phyloP scores from a whole-genome alignment of 2,113 vertebrate species.

The Perognathus longimembris region DNA sequence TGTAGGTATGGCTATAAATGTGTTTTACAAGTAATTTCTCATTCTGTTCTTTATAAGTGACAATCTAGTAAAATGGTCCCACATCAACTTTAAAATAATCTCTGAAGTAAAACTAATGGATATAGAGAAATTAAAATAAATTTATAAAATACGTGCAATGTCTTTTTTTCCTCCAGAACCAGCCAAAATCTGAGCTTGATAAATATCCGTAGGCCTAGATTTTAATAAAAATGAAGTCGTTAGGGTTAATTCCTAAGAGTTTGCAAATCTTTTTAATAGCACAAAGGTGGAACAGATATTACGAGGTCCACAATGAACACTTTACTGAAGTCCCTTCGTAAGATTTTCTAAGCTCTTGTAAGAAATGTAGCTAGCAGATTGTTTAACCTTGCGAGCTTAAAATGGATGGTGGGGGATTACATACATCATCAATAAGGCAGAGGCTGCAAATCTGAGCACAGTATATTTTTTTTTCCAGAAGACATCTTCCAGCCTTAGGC shows the following conservation, averaged over 20 bases:
- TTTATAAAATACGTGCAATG: not conserved
- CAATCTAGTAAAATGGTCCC: not conserved
- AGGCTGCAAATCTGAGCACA: not conserved
- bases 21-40: not conserved
- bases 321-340: not conserved
- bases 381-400: not conserved
- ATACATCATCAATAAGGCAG: not conserved
- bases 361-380: not conserved
- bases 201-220: not conserved
- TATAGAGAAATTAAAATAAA: constrained; percentile 21
- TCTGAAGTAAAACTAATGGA: not conserved
- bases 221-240: not conserved
- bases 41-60: not conserved
- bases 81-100: not conserved
- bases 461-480: not conserved
- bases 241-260: not conserved
- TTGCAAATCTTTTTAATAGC: not conserved
- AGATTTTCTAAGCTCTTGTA: not conserved
- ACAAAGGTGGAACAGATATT: not conserved
- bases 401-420: not conserved
- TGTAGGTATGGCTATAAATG: not conserved
- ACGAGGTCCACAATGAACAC: not conserved
- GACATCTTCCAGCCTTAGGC: not conserved
- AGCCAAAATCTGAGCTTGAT: not conserved
- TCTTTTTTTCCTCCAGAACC: not conserved